A percentile compares a stretch with the other conserved stretches of the same genome.
These are phyloP conservation scores for Drosophila pseudotalamancana DNA, from an alignment of 2,888 invertebrate species.

Conservation along the genomic window DNA sequence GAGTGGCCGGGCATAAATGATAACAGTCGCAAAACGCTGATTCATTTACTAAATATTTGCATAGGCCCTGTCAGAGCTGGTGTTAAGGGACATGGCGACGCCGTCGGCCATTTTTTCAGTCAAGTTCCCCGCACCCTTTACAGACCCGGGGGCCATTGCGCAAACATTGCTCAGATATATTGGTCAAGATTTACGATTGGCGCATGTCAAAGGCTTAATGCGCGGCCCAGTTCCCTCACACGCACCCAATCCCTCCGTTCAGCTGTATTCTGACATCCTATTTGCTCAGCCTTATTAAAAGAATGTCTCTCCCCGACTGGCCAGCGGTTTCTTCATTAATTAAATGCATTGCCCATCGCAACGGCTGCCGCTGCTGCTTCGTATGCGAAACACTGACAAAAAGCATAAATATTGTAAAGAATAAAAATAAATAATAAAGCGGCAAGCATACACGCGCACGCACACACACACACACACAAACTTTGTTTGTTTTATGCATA, in stretches of 20 bases:
- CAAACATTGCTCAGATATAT: conserved; percentile 79
- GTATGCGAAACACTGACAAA: conserved; percentile 69
- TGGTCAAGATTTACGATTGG: conserved; percentile 81
- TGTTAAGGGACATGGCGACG: conserved; percentile 71
- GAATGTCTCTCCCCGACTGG: neutral
- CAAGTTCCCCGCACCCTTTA: conserved; percentile 3
- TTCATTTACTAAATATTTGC: conserved; percentile 83
- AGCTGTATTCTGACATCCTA: conserved; percentile 48
- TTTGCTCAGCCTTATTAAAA: conserved; percentile 72
- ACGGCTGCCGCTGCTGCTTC: conserved; percentile 35
- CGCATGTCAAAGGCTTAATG: conserved; percentile 81
- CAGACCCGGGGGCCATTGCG: conserved; percentile 38
- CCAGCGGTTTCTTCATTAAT: conserved; percentile 72
- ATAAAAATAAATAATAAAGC: conserved; percentile 72
- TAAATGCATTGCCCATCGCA: conserved; percentile 62
- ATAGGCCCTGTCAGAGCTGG: conserved; percentile 81
- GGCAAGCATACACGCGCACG: neutral
- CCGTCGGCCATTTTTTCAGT: conserved; percentile 51
- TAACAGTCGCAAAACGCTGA: conserved; percentile 81
- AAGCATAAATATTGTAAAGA: conserved; percentile 74
- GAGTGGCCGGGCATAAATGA: conserved; percentile 70
- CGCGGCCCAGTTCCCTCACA: conserved; percentile 18
- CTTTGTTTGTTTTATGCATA: conserved; percentile 56
- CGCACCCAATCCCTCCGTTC: conserved; percentile 6
- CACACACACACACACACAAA: neutral